A percentile compares a stretch with the other conserved stretches of the same genome.
These are phyloP conservation scores for Latrodectus elegans DNA, from an alignment of 2,888 invertebrate genomes.

Conservation along the genomic window DNA sequence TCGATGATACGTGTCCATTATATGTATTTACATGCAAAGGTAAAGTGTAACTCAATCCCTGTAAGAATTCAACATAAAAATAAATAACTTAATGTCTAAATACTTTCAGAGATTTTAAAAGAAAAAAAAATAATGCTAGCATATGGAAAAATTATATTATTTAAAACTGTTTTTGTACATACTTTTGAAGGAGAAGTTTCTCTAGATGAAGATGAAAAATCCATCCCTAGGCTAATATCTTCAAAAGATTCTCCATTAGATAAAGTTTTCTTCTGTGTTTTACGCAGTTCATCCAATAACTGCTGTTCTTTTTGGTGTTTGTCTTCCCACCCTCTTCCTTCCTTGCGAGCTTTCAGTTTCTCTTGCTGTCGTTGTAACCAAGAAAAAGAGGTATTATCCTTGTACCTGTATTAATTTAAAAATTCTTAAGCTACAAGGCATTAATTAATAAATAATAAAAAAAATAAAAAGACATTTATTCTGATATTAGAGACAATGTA, in stretches of 20 bases:
- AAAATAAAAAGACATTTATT: too few species aligned
- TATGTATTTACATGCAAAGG: conserved; percentile 69
- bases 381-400: conserved; percentile 78
- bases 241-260: conserved; percentile 55
- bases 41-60: conserved; percentile 63
- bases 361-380: conserved; percentile 90
- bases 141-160: background rate
- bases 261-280: conserved; percentile 75
- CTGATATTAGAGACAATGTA: too few species aligned
- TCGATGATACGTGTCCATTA: conserved; percentile 54
- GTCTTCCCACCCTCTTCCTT: conserved; percentile 77
- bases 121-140: background rate
- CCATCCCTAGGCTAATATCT: conserved; percentile 60
- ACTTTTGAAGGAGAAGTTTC: conserved; percentile 68
- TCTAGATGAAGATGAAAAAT: conserved; percentile 67
- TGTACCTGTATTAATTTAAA: conserved; percentile 34
- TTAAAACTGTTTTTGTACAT: background rate
- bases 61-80: background rate
- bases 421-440: background rate
- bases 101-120: background rate
- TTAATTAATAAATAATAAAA: too few species aligned
- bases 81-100: background rate
- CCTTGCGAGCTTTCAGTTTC: conserved; percentile 85
- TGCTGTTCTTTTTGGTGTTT: conserved; percentile 66
- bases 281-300: conserved; percentile 75